Conservation (phyloP, 1,140 invertebrate species). For the Eubasilissa regina region DNA sequence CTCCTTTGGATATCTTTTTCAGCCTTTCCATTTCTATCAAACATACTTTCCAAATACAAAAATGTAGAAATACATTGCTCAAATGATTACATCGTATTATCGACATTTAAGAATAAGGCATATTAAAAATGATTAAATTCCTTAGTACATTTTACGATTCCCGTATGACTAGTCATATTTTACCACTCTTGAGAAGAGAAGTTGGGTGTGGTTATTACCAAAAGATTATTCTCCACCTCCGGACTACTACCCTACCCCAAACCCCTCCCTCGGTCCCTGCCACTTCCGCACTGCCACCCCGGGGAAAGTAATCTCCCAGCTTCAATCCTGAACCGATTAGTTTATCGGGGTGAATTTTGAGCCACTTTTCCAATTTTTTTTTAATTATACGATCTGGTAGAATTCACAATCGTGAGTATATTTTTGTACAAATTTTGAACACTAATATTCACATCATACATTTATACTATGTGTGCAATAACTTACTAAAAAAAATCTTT, state of each 20-base stretch:
- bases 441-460: too few relatives aligned
- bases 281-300: background rate
- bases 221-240: background rate
- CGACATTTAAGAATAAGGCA: too few relatives aligned
- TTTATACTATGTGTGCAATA: too few relatives aligned
- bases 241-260: background rate
- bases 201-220: background rate
- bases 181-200: background rate
- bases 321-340: slow-evolving; percentile 1
- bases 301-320: background rate
- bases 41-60: too few relatives aligned
- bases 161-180: background rate
- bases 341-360: slow-evolving; percentile 3
- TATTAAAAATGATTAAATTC: too few relatives aligned
- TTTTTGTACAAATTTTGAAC: too few relatives aligned
- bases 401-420: background rate
- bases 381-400: background rate
- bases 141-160: too few relatives aligned
- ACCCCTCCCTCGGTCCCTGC: background rate
- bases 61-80: too few relatives aligned
- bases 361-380: background rate
- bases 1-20: too few relatives aligned
- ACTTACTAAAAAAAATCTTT: too few relatives aligned
- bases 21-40: too few relatives aligned
- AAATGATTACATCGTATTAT: too few relatives aligned